These are phyloP conservation scores for Nomia melanderi DNA, from an alignment of 1,140 invertebrate species.

Conservation along the genomic window DNA sequence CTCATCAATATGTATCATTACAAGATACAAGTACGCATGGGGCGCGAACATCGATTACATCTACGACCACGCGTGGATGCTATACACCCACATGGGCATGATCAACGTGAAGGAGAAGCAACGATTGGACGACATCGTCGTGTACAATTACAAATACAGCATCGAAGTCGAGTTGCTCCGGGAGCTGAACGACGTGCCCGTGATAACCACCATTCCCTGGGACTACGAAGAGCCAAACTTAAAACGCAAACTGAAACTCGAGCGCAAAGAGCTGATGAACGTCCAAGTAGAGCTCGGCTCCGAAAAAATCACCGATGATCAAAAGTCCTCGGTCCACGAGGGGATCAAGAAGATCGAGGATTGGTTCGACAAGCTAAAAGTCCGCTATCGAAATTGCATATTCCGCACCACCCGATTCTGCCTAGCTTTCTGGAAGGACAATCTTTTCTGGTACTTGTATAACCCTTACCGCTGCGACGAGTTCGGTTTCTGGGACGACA, in stretches of 20 bases:
- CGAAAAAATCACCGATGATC: slow-evolving; percentile 48
- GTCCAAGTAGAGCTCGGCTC: slow-evolving; percentile 53
- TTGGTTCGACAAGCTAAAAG: slow-evolving; percentile 65
- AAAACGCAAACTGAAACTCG: slow-evolving; percentile 16
- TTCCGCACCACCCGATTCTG: slow-evolving; percentile 66
- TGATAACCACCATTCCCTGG: neutral
- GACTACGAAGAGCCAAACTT: slow-evolving; percentile 57
- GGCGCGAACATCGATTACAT: slow-evolving; percentile 75
- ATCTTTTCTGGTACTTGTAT: slow-evolving; percentile 73
- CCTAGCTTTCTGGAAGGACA: slow-evolving; percentile 74
- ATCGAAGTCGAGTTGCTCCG: slow-evolving; percentile 69
- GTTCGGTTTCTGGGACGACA: slow-evolving; percentile 69
- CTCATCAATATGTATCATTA: too few relatives aligned
- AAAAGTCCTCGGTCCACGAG: slow-evolving; percentile 47
- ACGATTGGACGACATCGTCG: slow-evolving; percentile 70
- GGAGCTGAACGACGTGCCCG: slow-evolving; percentile 56
- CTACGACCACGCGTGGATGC: slow-evolving; percentile 73
- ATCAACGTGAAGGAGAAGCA: slow-evolving; percentile 66
- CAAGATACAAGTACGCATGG: slow-evolving; percentile 72
- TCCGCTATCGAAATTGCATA: slow-evolving; percentile 67
- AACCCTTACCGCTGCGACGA: slow-evolving; percentile 74
- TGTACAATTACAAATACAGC: slow-evolving; percentile 75
- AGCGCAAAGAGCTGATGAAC: slow-evolving; percentile 66
- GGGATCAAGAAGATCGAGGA: slow-evolving; percentile 57
- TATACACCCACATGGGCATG: slow-evolving; percentile 71